phyloP scores from a whole-genome alignment of 2,888 invertebrate species.

The Drosophila rubida region DNA sequence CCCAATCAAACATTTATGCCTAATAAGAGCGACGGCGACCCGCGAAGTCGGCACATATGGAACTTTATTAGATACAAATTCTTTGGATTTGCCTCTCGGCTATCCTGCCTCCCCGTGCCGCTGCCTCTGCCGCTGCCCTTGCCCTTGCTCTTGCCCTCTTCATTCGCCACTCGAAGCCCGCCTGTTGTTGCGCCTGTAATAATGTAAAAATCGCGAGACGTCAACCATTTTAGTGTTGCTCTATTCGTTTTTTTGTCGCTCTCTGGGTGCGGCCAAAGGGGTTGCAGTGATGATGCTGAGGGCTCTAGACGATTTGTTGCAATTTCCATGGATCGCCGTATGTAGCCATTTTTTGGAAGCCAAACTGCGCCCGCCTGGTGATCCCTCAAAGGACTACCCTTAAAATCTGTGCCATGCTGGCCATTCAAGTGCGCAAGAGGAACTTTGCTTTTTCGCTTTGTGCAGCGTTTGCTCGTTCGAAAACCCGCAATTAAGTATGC shows the following conservation, averaged over 20 bases:
- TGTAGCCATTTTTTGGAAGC: constrained; percentile 71
- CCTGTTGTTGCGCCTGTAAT: constrained; percentile 61
- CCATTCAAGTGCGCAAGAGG: constrained; percentile 78
- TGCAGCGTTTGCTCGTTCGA: constrained; percentile 67
- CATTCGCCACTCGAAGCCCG: constrained; percentile 9
- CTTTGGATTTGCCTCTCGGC: constrained; percentile 54
- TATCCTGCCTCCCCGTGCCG: not conserved
- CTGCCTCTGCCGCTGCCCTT: constrained; percentile 4
- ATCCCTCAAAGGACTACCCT: constrained; percentile 59
- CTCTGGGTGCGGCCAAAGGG: constrained; percentile 66
- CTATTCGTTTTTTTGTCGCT: constrained; percentile 43
- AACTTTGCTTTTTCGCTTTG: constrained; percentile 7
- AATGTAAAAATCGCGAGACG: constrained; percentile 61
- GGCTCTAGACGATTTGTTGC: constrained; percentile 69
- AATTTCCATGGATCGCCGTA: constrained; percentile 54
- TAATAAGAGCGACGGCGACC: constrained; percentile 58
- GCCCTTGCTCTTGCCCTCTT: not conserved
- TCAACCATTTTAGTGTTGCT: constrained; percentile 81
- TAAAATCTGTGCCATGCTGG: constrained; percentile 38
- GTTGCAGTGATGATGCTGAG: constrained; percentile 50
- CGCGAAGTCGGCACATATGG: constrained; percentile 63
- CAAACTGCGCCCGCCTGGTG: constrained; percentile 49
- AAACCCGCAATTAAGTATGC: constrained; percentile 81
- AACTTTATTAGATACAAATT: constrained; percentile 80
- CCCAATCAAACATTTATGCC: constrained; percentile 72